Evolutionary conservation across 64 coral and sea anemone species (phyloP).

Genomic region (Porites australiensis): DNA sequence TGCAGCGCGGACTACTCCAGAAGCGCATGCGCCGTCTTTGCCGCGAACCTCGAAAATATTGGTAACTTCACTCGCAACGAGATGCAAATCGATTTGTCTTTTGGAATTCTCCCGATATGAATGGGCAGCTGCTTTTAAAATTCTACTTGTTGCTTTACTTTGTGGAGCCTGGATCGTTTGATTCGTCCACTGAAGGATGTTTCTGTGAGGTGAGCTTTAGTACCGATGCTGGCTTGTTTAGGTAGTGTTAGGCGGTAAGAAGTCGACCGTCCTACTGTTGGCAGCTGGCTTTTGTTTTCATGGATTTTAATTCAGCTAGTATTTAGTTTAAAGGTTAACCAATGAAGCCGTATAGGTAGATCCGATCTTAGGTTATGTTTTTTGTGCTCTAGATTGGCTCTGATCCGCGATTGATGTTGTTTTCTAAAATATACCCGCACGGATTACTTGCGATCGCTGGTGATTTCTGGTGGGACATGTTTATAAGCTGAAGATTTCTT

Average conservation of each 20-base stretch:
- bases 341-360: too few relatives aligned
- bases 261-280: neutral
- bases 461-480: neutral
- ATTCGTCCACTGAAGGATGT: constrained; percentile 67
- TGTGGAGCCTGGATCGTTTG: constrained; percentile 23
- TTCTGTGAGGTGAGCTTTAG: constrained; percentile 78
- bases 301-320: neutral
- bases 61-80: neutral
- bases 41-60: constrained; percentile 52
- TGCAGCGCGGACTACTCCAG: constrained; percentile 23
- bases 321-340: too few relatives aligned
- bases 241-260: neutral
- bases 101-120: constrained; percentile 52
- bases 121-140: constrained; percentile 35
- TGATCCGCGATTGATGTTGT: neutral
- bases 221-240: neutral
- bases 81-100: neutral
- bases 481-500: neutral
- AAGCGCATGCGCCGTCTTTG: constrained; percentile 23
- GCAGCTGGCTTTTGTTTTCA: neutral
- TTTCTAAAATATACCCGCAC: neutral
- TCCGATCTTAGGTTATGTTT: too few relatives aligned
- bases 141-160: constrained; percentile 58
- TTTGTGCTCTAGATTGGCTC: neutral
- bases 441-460: neutral